These are phyloP conservation scores for Catharus ustulatus DNA, from an alignment of 2,797 vertebrate species.

Conservation along the genomic window DNA sequence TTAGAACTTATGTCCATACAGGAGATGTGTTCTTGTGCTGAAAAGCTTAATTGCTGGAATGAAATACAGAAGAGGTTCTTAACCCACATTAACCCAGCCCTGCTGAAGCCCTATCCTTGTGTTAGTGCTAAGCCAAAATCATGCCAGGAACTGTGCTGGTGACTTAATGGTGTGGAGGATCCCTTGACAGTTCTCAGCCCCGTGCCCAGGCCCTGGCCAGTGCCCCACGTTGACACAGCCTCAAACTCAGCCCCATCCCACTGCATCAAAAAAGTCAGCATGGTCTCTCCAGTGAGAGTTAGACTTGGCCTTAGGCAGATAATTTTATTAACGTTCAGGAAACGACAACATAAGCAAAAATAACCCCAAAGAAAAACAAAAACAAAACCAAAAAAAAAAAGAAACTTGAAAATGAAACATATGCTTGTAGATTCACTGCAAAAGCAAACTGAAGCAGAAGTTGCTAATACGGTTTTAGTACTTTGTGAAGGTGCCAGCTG, in stretches of 20 bases:
- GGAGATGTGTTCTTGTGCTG: not conserved
- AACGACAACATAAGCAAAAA: conserved; percentile 70
- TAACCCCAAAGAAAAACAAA: conserved; percentile 62
- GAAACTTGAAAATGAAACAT: conserved; percentile 76
- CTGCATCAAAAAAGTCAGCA: not conserved
- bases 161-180: not conserved
- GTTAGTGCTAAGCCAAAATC: not conserved
- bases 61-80: not conserved
- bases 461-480: conserved; percentile 79
- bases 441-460: conserved; percentile 78
- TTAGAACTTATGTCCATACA: not conserved
- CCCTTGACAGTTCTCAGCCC: not conserved
- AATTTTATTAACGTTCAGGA: conserved; percentile 62
- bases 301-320: not conserved
- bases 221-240: not conserved
- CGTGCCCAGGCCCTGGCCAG: not conserved
- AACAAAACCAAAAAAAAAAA: not conserved
- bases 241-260: not conserved
- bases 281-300: not conserved
- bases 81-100: not conserved
- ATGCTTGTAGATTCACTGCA: conserved; percentile 73
- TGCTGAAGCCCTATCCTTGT: not conserved
- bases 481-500: conserved; percentile 82
- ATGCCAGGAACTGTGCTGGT: not conserved
- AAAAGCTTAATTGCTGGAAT: not conserved